These are phyloP conservation scores for Sitta europaea DNA, from an alignment of 2,113 vertebrate species.

Conservation along the genomic window DNA sequence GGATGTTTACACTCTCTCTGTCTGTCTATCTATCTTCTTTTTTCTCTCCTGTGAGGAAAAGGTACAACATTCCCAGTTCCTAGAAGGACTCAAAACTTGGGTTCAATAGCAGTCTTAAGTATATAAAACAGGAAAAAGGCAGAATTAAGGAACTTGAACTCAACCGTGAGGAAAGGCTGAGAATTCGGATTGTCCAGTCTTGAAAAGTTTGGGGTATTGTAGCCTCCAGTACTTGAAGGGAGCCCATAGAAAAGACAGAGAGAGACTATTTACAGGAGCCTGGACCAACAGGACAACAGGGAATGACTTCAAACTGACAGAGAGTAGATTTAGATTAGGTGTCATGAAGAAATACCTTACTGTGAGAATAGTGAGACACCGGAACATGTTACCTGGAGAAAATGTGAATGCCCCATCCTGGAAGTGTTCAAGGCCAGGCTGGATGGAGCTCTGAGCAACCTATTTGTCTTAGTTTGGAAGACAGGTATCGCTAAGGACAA, in stretches of 20 bases:
- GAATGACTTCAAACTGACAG: not conserved
- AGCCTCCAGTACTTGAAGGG: not conserved
- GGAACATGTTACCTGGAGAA: not conserved
- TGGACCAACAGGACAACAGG: not conserved
- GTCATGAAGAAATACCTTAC: not conserved
- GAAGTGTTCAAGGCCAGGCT: not conserved
- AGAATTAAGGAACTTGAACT: not conserved
- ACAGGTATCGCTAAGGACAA: too few species aligned
- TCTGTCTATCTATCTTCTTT: not conserved
- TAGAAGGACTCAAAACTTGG: not conserved
- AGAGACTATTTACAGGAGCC: not conserved
- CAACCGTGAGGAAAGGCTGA: not conserved
- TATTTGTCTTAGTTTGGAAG: too few species aligned
- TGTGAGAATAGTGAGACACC: not conserved
- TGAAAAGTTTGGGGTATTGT: not conserved
- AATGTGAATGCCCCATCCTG: not conserved
- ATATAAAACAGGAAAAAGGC: not conserved
- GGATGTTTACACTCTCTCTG: not conserved
- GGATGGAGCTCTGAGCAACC: not conserved
- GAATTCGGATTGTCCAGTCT: not conserved
- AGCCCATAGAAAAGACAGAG: not conserved
- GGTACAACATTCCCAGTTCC: not conserved
- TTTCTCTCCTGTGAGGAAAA: not conserved
- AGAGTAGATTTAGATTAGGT: not conserved
- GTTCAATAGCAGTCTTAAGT: not conserved